Base-by-base conservation (phyloP, 2,888 invertebrate genomes). In the Timema cristinae region DNA sequence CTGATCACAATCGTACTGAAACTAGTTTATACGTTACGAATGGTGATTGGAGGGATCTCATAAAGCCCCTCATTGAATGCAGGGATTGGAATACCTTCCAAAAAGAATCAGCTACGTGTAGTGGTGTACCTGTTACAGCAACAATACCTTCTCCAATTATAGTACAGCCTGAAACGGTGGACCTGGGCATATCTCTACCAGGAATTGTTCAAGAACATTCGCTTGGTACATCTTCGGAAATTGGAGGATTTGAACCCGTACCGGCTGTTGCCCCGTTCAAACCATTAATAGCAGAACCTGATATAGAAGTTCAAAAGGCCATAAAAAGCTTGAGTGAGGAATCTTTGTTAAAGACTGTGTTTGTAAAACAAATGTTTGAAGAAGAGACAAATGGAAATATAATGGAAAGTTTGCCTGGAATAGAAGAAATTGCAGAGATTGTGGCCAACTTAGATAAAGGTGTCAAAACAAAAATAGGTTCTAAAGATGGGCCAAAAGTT, bases 41-140 rank as follows among this genome's bases (percentile, higher is more conserved):
- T 71, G 84, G 84, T 7, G 86, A 87, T 74, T 88, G 88, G 86
- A 86, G 86, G 73, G 88, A 89, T 77, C 85, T 89, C 77, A 84
- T 88, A 74, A 88, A 89, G 77, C 88, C 88, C 8, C 81, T 89
- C 49, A 85, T 89, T 73, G 88, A 88, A 77, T 85, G 87, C 4
- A 86, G 89, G 83, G 88, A 90, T 78, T 88, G 88, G 87, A 86
- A 87, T 76, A 84, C 84, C 73, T 87, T 89, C 79, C 89, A 89
- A 80, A 86, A 86, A 77, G 87, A 89, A 78, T 82, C 84, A 2
- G 83, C 81, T 72, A 78, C 82, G 84, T 72, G 85, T 86, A 15
- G 84, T 85, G 72, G 83, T 81, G 66, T 66, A 51, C 61, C 75
- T 52, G 52, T n/a, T 81, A 82, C 81, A 11, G 83, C 82, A 49